A percentile compares a stretch with the other conserved stretches of the same genome.
Conservation (phyloP, 2,888 invertebrate species). For the Linnaemya tessellans region DNA sequence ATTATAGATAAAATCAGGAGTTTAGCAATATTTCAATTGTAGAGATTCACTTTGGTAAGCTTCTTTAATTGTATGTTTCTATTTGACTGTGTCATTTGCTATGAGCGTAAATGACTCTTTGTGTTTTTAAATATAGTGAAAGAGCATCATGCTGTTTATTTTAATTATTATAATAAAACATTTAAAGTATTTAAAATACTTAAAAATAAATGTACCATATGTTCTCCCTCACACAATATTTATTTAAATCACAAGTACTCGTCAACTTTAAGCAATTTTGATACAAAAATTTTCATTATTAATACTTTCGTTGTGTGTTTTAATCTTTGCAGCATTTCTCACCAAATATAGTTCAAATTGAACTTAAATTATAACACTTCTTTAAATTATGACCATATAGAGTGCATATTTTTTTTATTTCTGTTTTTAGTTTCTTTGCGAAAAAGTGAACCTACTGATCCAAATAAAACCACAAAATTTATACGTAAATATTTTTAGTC, state of each 20-base stretch:
- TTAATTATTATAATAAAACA: not conserved
- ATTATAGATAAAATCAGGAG: too few relatives aligned
- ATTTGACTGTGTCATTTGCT: not conserved
- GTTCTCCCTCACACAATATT: not conserved
- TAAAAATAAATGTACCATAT: slow-evolving; percentile 14
- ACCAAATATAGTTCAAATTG: slow-evolving; percentile 65
- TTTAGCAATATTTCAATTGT: too few relatives aligned
- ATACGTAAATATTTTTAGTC: slow-evolving; percentile 23
- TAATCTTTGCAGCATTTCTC: not conserved
- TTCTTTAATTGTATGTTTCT: not conserved
- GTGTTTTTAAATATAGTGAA: slow-evolving; percentile 13
- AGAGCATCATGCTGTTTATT: too few relatives aligned
- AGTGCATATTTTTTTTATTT: slow-evolving; percentile 36
- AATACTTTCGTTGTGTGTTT: not conserved
- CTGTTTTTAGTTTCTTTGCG: not conserved
- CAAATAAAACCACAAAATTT: slow-evolving; percentile 57
- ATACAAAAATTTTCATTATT: not conserved
- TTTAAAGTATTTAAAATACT: not conserved
- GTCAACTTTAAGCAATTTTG: not conserved
- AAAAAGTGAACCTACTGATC: slow-evolving; percentile 33
- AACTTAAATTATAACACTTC: slow-evolving; percentile 70
- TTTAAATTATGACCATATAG: slow-evolving; percentile 60
- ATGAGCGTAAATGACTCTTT: not conserved
- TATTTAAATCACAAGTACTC: not conserved
- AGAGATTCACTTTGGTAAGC: too few relatives aligned